Evolutionary conservation across 2,888 invertebrate genomes (phyloP).

Genomic region (Sphecodes monilicornis): DNA sequence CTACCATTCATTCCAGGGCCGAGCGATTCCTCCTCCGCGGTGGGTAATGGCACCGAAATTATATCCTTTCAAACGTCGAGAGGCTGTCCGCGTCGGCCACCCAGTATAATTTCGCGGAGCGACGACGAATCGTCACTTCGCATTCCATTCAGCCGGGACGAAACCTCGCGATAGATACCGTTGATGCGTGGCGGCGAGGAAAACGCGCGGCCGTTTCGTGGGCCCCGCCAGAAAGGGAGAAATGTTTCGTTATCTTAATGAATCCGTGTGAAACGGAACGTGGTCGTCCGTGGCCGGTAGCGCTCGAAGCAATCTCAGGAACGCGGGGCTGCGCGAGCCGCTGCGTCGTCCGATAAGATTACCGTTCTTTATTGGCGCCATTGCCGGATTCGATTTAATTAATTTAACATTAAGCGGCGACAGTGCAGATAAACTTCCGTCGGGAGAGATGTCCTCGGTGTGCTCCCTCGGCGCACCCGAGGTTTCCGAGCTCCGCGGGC

Average conservation of each 20-base stretch:
- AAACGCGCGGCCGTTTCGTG: conserved; percentile 1
- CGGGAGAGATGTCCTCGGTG: not conserved
- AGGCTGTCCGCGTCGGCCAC: conserved; percentile 47
- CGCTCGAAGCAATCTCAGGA: conserved; percentile 20
- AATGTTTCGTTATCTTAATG: conserved; percentile 62
- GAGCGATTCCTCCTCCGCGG: conserved; percentile 49
- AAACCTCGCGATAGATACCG: conserved; percentile 22
- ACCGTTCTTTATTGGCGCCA: conserved; percentile 44
- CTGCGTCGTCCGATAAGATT: conserved; percentile 46
- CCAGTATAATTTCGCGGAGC: conserved; percentile 61
- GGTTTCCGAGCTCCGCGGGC: not conserved
- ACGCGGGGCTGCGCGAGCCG: conserved; percentile 32
- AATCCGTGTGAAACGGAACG: conserved; percentile 50
- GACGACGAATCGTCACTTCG: conserved; percentile 73
- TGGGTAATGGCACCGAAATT: conserved; percentile 63
- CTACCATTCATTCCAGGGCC: conserved; percentile 55
- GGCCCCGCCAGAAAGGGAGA: conserved; percentile 2
- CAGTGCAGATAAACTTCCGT: conserved; percentile 26
- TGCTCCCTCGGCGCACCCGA: not conserved
- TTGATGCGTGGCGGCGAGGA: conserved; percentile 9
- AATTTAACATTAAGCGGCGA: conserved; percentile 51
- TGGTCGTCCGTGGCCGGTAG: conserved; percentile 19
- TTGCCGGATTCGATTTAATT: conserved; percentile 48
- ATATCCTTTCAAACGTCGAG: conserved; percentile 58
- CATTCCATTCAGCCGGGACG: conserved; percentile 65